phyloP scores from a whole-genome alignment of 2,113 vertebrate genomes.

The Marmota flaviventris region DNA sequence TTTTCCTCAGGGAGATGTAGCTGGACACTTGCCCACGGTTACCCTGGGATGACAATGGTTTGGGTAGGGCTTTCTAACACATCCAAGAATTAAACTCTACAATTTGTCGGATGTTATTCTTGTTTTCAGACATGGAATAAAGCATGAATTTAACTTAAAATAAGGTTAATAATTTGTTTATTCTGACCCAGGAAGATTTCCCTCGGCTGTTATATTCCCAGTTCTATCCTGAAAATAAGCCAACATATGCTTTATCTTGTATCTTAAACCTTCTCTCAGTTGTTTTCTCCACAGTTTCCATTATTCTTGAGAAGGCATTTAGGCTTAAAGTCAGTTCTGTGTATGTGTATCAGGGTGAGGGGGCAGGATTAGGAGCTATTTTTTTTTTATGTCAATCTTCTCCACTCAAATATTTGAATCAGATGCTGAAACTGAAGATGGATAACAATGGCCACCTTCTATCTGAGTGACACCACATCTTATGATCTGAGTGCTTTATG shows the following conservation, averaged over 20 bases:
- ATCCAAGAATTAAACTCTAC: too few species aligned
- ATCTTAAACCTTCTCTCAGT: neutral
- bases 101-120: neutral
- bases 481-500: too few species aligned
- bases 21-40: too few species aligned
- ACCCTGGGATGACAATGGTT: accelerated
- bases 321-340: neutral
- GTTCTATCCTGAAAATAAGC: neutral
- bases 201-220: neutral
- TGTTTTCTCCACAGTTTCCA: neutral
- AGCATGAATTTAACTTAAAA: neutral
- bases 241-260: neutral
- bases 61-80: neutral
- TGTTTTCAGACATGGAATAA: neutral
- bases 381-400: neutral
- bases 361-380: too few species aligned
- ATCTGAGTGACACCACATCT: neutral
- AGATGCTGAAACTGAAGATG: too few species aligned
- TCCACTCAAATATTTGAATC: neutral
- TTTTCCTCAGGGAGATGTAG: neutral
- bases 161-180: neutral
- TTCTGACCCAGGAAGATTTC: neutral
- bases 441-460: neutral
- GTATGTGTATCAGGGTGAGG: neutral
- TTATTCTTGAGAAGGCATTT: neutral